Evolutionary conservation across 2,113 vertebrate genomes (phyloP).

Genomic region (Protobothrops mucrosquamatus): DNA sequence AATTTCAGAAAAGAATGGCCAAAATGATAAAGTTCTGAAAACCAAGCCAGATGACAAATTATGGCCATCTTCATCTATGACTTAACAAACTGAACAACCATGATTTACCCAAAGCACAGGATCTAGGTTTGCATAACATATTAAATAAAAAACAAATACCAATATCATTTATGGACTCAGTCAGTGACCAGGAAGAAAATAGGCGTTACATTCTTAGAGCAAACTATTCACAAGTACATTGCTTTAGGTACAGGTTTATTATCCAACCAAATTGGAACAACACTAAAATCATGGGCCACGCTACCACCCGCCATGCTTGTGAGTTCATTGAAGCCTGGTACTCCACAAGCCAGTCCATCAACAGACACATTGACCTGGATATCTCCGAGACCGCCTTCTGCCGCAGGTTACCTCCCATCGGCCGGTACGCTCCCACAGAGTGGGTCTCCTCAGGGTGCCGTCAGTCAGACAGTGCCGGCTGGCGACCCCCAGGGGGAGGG

Average conservation of each 20-base stretch:
- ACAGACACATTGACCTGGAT: too few relatives aligned
- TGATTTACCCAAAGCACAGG: neutral
- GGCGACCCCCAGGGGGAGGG: too few relatives aligned
- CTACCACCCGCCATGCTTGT: too few relatives aligned
- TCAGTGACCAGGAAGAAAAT: neutral
- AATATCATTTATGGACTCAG: neutral
- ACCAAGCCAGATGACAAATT: neutral
- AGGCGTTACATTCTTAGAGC: neutral
- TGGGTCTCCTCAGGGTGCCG: too few relatives aligned
- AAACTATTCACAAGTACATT: neutral
- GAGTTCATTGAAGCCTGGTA: too few relatives aligned
- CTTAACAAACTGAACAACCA: neutral
- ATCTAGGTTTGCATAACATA: neutral
- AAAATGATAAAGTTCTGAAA: neutral
- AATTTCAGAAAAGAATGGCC: neutral
- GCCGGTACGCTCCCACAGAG: too few relatives aligned
- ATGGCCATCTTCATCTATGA: neutral
- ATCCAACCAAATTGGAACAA: too few relatives aligned
- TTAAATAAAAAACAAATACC: neutral
- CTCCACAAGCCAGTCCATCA: too few relatives aligned
- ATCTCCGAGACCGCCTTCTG: too few relatives aligned
- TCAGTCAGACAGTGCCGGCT: too few relatives aligned
- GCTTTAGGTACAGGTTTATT: neutral
- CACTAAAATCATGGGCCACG: too few relatives aligned
- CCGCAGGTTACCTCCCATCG: too few relatives aligned